These are phyloP conservation scores for Rhabdomys dilectus DNA, from an alignment of 2,113 vertebrate genomes.

Conservation along the genomic window DNA sequence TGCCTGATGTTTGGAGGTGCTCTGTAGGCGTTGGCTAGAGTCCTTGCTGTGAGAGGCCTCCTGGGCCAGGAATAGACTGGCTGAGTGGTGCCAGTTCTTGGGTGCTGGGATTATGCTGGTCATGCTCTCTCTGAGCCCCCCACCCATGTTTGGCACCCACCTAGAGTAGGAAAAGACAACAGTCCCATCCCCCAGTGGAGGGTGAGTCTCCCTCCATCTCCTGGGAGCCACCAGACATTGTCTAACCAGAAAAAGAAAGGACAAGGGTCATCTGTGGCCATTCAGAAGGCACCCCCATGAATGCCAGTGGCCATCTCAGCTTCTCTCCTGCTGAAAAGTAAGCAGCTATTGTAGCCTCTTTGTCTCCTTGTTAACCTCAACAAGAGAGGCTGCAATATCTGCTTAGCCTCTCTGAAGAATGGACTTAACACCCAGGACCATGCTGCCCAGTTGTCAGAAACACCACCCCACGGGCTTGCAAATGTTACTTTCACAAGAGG, in stretches of 20 bases:
- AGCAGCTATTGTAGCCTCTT: too few relatives aligned
- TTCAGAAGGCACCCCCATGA: too few relatives aligned
- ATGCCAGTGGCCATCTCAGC: neutral
- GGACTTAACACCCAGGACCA: too few relatives aligned
- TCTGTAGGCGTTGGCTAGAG: accelerated
- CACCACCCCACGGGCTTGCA: neutral
- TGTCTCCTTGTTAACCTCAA: too few relatives aligned
- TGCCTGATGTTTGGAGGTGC: too few relatives aligned
- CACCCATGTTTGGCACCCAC: accelerated
- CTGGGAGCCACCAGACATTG: accelerated
- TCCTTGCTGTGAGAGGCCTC: accelerated
- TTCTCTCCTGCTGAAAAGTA: accelerated
- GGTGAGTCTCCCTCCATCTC: accelerated
- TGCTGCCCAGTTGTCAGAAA: neutral
- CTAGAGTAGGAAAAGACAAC: neutral
- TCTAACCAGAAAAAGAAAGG: accelerated
- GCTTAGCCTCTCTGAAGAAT: neutral
- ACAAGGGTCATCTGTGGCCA: accelerated
- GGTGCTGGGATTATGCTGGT: neutral
- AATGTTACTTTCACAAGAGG: accelerated
- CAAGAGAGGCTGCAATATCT: neutral
- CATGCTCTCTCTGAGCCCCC: neutral
- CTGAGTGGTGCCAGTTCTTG: neutral
- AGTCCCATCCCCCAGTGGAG: neutral
- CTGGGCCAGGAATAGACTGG: neutral